Percentiles rank a stretch among this genome's conserved stretches.
These are phyloP conservation scores for Mythimna vitellina DNA, from an alignment of 2,888 invertebrate species.

Conservation along the genomic window DNA sequence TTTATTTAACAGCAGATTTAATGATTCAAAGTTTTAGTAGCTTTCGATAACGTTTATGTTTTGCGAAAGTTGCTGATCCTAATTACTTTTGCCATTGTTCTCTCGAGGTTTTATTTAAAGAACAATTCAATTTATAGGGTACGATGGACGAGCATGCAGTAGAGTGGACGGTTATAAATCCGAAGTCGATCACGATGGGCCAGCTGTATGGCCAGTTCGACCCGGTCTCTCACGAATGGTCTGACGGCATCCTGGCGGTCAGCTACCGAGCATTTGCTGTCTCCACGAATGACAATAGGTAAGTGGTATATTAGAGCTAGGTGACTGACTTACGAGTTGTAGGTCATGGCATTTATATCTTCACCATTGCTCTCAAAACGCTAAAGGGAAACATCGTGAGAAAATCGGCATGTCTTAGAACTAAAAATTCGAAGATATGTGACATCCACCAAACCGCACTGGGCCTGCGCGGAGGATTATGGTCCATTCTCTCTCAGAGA, in stretches of 20 bases:
- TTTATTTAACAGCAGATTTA: too few species aligned
- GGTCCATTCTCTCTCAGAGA: too few species aligned
- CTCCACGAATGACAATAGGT: constrained; percentile 93
- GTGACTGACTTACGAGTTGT: too few species aligned
- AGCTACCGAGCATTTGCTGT: constrained; percentile 95
- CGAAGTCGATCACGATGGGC: constrained; percentile 98
- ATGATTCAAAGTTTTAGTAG: too few species aligned
- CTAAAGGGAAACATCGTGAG: too few species aligned
- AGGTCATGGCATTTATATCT: too few species aligned
- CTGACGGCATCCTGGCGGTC: constrained; percentile 96
- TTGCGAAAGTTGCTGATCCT: not conserved
- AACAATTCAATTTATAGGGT: constrained; percentile 82
- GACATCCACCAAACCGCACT: too few species aligned
- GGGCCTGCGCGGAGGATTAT: too few species aligned
- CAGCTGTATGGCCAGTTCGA: constrained; percentile 99
- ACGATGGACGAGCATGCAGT: constrained; percentile 94
- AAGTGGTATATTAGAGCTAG: constrained; percentile 44
- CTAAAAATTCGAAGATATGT: too few species aligned
- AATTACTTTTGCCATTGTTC: not conserved
- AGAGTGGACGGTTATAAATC: constrained; percentile 96
- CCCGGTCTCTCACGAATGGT: constrained; percentile 98
- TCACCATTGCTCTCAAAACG: too few species aligned
- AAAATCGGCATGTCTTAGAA: too few species aligned
- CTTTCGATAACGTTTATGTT: not conserved
- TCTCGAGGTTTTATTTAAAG: not conserved